These are phyloP conservation scores for Asobara japonica DNA, from an alignment of 1,140 invertebrate species.

Conservation along the genomic window DNA sequence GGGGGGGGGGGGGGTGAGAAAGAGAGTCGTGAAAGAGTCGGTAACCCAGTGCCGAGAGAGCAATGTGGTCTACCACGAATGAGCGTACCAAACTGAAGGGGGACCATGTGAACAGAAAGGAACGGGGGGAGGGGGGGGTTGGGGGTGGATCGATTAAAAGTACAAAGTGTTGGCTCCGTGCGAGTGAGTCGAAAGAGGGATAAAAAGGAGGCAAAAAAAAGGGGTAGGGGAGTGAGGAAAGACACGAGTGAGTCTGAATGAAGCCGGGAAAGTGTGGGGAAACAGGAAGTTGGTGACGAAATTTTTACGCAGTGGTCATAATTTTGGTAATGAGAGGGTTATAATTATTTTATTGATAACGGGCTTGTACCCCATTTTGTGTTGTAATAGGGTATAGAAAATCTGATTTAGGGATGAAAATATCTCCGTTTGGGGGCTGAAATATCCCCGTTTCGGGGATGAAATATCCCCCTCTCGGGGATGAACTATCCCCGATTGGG, in stretches of 20 bases:
- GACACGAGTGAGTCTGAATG: slow-evolving; percentile 26
- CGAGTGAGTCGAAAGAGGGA: slow-evolving; percentile 23
- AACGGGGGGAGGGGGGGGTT: slow-evolving; percentile 37
- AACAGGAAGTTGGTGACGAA: no score
- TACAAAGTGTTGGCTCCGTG: slow-evolving; percentile 4
- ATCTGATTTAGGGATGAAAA: no score
- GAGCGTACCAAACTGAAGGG: slow-evolving; percentile 53
- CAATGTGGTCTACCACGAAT: slow-evolving; percentile 61
- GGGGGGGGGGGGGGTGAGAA: slow-evolving; percentile 21
- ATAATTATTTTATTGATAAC: no score
- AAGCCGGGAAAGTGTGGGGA: slow-evolving; percentile 30
- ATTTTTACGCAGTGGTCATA: no score
- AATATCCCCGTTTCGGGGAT: no score
- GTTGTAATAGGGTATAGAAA: no score
- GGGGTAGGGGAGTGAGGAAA: slow-evolving; percentile 4
- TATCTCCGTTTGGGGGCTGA: no score
- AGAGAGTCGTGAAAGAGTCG: slow-evolving; percentile 42
- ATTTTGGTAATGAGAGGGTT: no score
- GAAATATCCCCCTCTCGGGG: no score
- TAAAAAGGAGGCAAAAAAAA: slow-evolving; percentile 1
- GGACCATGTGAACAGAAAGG: slow-evolving; percentile 45
- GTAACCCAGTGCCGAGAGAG: slow-evolving; percentile 54
- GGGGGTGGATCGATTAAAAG: slow-evolving; percentile 17
- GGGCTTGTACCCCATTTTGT: no score
- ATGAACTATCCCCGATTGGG: no score